Percentiles rank a stretch among this genome's conserved stretches.
phyloP scores from a whole-genome alignment of 2,113 vertebrate genomes.

The Xenopus laevis region DNA sequence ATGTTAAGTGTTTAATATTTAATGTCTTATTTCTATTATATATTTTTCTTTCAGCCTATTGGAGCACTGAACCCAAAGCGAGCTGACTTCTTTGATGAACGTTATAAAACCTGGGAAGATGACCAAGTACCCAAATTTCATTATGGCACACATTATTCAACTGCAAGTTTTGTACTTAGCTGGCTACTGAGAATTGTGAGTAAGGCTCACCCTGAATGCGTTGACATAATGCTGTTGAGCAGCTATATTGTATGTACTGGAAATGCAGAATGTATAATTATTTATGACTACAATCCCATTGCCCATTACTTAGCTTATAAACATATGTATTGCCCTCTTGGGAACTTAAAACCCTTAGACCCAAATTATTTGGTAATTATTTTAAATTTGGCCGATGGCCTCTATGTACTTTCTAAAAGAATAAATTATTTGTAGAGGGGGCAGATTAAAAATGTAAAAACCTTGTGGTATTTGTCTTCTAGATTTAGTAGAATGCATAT shows the following conservation, averaged over 20 bases:
- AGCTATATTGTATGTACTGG: background rate
- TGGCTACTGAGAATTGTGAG: constrained; percentile 96
- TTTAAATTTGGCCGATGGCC: no score
- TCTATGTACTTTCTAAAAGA: no score
- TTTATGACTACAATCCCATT: background rate
- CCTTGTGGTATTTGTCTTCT: no score
- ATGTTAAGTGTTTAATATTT: no score
- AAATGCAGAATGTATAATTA: background rate
- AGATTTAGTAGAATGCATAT: no score
- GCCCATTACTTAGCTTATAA: background rate
- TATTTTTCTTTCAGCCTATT: constrained; percentile 71
- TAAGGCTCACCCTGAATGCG: constrained; percentile 31
- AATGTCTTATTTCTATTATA: no score
- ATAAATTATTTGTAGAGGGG: no score
- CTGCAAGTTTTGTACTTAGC: constrained; percentile 87
- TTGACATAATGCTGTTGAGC: no score
- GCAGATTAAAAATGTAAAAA: no score
- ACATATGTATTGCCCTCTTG: no score
- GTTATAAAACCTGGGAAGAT: constrained; percentile 93
- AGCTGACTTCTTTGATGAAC: constrained; percentile 90
- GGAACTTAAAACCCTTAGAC: no score
- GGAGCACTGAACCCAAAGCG: constrained; percentile 96
- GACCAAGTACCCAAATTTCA: constrained; percentile 97
- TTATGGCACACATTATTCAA: constrained; percentile 97
- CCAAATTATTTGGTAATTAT: no score